These are phyloP conservation scores for Lithophane semibrunnea DNA, from an alignment of 2,888 invertebrate genomes.

Conservation along the genomic window DNA sequence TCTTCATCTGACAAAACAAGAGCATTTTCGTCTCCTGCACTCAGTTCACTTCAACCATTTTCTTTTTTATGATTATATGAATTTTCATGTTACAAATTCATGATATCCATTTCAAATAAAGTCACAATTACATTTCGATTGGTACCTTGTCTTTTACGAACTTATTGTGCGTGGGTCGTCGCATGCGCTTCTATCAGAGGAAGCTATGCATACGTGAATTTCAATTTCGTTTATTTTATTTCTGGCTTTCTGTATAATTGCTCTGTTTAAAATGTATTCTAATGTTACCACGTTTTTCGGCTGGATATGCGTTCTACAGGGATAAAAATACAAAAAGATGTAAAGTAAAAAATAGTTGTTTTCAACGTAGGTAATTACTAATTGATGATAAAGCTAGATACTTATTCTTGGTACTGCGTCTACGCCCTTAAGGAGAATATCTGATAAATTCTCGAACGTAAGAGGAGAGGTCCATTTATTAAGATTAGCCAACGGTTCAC, in stretches of 20 bases:
- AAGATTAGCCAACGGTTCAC: conserved; percentile 44
- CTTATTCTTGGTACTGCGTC: conserved; percentile 2
- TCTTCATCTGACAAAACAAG: not conserved
- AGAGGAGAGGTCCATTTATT: conserved; percentile 48
- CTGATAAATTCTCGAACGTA: conserved; percentile 34
- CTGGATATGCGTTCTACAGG: not conserved
- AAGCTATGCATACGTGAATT: conserved; percentile 51
- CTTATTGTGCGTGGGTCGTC: conserved; percentile 21
- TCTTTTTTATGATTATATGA: not conserved
- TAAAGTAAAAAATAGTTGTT: not conserved
- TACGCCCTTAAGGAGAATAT: conserved; percentile 17
- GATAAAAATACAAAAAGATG: not conserved
- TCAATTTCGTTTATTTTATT: conserved; percentile 21
- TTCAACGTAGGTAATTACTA: not conserved
- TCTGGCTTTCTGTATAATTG: not conserved
- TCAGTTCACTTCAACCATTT: too few relatives aligned
- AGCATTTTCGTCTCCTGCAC: not conserved
- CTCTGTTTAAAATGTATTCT: not conserved
- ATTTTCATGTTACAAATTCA: not conserved
- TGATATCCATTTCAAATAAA: not conserved
- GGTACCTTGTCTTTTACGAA: conserved; percentile 19
- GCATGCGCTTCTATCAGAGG: conserved; percentile 51
- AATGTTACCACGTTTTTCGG: not conserved
- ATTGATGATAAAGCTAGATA: not conserved
- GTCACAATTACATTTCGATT: not conserved